Percentiles rank a stretch among this genome's conserved stretches.
phyloP scores from a whole-genome alignment of 2,797 vertebrate species.

The Erethizon dorsatum region DNA sequence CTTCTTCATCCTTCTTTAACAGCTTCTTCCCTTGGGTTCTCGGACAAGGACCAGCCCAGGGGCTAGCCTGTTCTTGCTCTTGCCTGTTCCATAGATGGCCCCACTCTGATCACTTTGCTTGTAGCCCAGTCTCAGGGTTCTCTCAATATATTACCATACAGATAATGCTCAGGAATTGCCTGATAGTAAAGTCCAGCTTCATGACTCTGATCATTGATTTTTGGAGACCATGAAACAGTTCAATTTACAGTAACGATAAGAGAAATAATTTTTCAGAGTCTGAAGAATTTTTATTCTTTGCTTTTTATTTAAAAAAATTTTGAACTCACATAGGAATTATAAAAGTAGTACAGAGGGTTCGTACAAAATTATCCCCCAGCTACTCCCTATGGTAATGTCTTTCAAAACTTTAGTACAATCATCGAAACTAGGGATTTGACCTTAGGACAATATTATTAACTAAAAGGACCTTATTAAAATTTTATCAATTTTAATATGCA shows the following conservation, averaged over 20 bases:
- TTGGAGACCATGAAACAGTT: neutral
- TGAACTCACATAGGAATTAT: neutral
- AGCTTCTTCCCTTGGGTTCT: neutral
- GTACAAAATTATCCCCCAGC: neutral
- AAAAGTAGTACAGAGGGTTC: neutral
- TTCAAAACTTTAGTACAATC: neutral
- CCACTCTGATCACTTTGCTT: neutral
- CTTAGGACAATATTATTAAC: neutral
- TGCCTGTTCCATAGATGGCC: neutral
- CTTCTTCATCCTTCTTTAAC: neutral
- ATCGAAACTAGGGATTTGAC: neutral
- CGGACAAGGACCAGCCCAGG: neutral
- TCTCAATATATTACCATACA: neutral
- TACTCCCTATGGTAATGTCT: neutral
- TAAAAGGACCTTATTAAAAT: neutral
- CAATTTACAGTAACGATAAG: neutral
- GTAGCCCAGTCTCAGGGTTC: neutral
- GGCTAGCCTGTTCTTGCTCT: neutral
- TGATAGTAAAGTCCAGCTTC: neutral
- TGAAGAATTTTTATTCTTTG: neutral
- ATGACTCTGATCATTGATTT: neutral
- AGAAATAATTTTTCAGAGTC: neutral
- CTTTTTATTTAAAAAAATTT: neutral
- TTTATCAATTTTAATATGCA: neutral
- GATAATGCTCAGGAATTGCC: neutral